Evolutionary conservation across 2,888 invertebrate genomes (phyloP).

Genomic region (Taphrorychus bicolor): DNA sequence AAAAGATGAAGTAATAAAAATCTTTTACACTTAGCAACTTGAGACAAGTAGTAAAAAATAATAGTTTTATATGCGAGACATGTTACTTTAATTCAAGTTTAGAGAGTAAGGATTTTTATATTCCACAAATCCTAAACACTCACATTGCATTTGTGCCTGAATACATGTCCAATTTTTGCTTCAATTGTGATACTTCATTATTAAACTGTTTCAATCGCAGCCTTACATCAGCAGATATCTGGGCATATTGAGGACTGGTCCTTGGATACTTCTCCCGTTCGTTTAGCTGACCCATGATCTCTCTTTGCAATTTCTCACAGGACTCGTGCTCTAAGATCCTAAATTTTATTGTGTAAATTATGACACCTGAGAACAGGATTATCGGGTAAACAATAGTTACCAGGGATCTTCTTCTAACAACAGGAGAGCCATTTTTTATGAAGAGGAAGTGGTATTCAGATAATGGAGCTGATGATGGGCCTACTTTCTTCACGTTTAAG

Average conservation of each 20-base stretch:
- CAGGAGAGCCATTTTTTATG: conserved; percentile 60
- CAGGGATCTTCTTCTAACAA: conserved; percentile 62
- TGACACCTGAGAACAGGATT: no score
- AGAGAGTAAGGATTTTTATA: not conserved
- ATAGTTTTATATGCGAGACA: not conserved
- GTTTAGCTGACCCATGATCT: conserved; percentile 69
- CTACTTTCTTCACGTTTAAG: no score
- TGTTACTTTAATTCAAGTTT: not conserved
- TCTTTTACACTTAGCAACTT: not conserved
- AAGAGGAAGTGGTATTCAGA: no score
- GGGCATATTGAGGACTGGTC: conserved; percentile 65
- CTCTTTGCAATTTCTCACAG: conserved; percentile 69
- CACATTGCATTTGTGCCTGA: conserved; percentile 60
- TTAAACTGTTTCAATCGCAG: conserved; percentile 69
- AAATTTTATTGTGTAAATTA: no score
- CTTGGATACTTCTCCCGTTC: conserved; percentile 63
- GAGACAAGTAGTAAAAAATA: no score
- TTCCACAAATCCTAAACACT: not conserved
- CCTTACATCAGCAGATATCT: conserved; percentile 66
- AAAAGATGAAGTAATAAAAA: not conserved
- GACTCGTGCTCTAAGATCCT: conserved; percentile 73
- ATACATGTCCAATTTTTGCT: conserved; percentile 61
- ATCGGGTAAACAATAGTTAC: no score
- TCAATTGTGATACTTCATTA: conserved; percentile 66
- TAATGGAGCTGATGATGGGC: no score